Evolutionary conservation across 92 coral and sea anemone species (phyloP).

Genomic region (Zoanthus sociatus): DNA sequence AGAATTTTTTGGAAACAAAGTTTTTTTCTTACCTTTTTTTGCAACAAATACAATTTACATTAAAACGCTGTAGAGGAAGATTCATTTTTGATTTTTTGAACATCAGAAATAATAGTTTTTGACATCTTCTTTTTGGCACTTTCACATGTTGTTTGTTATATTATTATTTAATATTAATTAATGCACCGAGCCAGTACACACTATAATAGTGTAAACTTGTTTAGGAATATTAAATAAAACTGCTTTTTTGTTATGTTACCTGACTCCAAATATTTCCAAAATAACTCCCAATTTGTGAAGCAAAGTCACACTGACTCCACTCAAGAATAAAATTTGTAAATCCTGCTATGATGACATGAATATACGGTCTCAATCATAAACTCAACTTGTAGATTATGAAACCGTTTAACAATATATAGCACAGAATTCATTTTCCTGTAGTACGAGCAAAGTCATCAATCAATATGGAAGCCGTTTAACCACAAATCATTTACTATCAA

Average conservation of each 20-base stretch:
- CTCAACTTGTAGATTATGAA: neutral
- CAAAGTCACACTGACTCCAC: constrained; percentile 49
- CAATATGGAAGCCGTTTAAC: neutral
- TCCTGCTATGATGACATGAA: constrained; percentile 16
- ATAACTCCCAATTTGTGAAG: constrained; percentile 46
- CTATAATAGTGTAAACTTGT: constrained; percentile 5
- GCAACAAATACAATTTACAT: constrained; percentile 40
- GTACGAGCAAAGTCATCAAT: neutral
- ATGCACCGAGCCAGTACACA: neutral
- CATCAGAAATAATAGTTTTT: neutral
- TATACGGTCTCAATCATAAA: neutral
- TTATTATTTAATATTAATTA: no score
- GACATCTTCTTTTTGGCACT: neutral
- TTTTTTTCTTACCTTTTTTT: constrained; percentile 46
- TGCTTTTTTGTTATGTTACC: constrained; percentile 23
- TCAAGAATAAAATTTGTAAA: constrained; percentile 43
- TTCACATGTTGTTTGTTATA: neutral
- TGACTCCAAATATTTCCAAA: constrained; percentile 24
- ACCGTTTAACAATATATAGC: neutral
- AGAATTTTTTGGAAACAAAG: constrained; percentile 49
- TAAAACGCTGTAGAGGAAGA: constrained; percentile 28
- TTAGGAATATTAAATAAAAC: constrained; percentile 22
- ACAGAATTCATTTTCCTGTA: neutral
- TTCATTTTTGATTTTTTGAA: neutral
- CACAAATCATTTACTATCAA: neutral